Percentiles rank a stretch among this genome's conserved stretches.
These are phyloP conservation scores for Periphyllus acericola DNA, from an alignment of 2,888 invertebrate species.

Conservation along the genomic window DNA sequence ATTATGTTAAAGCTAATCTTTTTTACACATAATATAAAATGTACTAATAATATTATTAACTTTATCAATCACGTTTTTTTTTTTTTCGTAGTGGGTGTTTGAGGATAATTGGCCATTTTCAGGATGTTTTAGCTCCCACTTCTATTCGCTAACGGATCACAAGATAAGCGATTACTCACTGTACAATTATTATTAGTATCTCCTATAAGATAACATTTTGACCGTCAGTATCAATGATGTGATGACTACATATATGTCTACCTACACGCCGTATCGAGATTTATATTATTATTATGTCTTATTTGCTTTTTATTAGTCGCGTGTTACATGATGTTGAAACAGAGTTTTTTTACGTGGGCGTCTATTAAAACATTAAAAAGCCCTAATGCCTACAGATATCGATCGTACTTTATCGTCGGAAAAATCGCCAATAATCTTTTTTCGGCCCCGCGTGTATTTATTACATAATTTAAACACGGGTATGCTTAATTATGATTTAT, in stretches of 20 bases:
- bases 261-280: not conserved
- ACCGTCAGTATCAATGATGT: slow-evolving; percentile 5
- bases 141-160: slow-evolving; percentile 35
- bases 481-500: not conserved
- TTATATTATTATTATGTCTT: not conserved
- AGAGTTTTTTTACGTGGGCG: not conserved
- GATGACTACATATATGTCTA: slow-evolving; percentile 6
- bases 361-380: slow-evolving; percentile 8
- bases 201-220: slow-evolving; percentile 21
- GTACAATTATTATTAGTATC: slow-evolving; percentile 7
- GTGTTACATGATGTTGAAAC: not conserved
- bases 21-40: not conserved
- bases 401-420: slow-evolving; percentile 28
- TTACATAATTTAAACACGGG: not conserved
- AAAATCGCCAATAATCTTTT: slow-evolving; percentile 34
- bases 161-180: not conserved
- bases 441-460: not conserved
- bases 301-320: slow-evolving; percentile 7
- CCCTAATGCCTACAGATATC: not conserved
- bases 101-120: slow-evolving; percentile 38
- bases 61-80: slow-evolving; percentile 1
- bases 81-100: slow-evolving; percentile 7
- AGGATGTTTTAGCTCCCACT: slow-evolving; percentile 26
- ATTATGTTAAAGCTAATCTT: not conserved
- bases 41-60: not conserved